Evolutionary conservation across 2,888 invertebrate genomes (phyloP).

Genomic region (Drosophila paramelanica): DNA sequence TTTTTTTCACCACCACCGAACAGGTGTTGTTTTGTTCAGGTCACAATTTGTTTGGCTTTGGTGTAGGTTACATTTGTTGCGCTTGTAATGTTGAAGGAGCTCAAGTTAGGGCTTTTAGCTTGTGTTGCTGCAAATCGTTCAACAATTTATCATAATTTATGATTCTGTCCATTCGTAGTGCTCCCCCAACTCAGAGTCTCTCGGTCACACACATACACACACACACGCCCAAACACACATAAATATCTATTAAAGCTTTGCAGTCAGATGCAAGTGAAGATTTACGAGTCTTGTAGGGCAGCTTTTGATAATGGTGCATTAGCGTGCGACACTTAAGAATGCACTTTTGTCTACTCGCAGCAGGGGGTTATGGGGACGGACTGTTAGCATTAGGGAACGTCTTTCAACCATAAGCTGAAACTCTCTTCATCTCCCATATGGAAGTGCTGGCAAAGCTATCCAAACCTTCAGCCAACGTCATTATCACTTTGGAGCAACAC

Average conservation of each 20-base stretch:
- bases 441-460: constrained; percentile 1
- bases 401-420: constrained; percentile 51
- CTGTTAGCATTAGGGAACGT: constrained; percentile 42
- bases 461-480: constrained; percentile 48
- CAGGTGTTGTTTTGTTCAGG: constrained; percentile 32
- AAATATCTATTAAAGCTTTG: constrained; percentile 74
- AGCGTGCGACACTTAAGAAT: constrained; percentile 68
- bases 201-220: constrained; percentile 21
- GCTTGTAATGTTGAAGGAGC: constrained; percentile 42
- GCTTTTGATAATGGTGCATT: constrained; percentile 78
- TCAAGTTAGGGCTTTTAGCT: constrained; percentile 55
- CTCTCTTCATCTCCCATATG: constrained; percentile 18
- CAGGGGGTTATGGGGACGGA: neutral
- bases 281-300: constrained; percentile 63
- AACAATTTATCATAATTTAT: constrained; percentile 73
- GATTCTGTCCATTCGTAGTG: constrained; percentile 21
- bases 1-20: neutral
- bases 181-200: constrained; percentile 8
- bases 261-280: constrained; percentile 73
- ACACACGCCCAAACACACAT: constrained; percentile 40
- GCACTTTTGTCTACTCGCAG: constrained; percentile 56
- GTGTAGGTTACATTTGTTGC: constrained; percentile 32
- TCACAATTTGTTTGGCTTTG: constrained; percentile 58
- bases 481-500: constrained; percentile 64
- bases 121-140: constrained; percentile 44